Evolutionary conservation across 2,888 invertebrate genomes (phyloP).

Genomic region (Serripes groenlandicus): DNA sequence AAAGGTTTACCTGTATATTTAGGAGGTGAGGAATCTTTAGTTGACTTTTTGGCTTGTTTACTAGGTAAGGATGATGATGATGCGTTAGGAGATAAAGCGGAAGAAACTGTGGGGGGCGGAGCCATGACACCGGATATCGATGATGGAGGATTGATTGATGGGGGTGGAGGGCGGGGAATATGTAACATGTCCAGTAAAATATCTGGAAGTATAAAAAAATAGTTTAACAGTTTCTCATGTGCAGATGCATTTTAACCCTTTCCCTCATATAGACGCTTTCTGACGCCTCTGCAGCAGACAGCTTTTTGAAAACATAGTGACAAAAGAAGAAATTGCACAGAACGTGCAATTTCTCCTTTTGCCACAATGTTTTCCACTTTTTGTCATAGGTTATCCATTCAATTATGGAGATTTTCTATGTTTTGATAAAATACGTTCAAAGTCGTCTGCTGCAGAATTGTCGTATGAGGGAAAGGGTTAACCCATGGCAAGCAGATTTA

Average conservation of each 20-base stretch:
- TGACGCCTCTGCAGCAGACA: background rate
- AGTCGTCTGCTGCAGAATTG: too few species aligned
- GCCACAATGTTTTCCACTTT: too few species aligned
- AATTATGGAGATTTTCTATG: too few species aligned
- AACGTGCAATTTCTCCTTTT: too few species aligned
- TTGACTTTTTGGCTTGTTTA: constrained; percentile 14
- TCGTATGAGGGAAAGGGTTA: too few species aligned
- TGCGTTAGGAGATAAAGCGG: background rate
- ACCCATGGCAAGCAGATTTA: background rate
- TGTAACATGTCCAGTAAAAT: constrained; percentile 56
- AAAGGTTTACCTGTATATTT: too few species aligned
- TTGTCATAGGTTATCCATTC: too few species aligned
- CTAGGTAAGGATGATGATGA: background rate
- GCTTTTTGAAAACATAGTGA: constrained; percentile 4
- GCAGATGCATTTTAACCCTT: background rate
- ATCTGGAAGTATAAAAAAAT: constrained; percentile 30
- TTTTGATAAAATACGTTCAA: too few species aligned
- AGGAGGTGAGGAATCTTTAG: too few species aligned
- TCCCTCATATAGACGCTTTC: background rate
- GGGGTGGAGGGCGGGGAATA: constrained; percentile 60
- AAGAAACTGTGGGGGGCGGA: background rate
- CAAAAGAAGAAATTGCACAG: background rate
- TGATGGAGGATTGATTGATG: background rate
- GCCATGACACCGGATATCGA: constrained; percentile 35
- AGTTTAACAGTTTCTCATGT: background rate